phyloP scores from a whole-genome alignment of 1,140 invertebrate genomes.

The Chymomyza costata region DNA sequence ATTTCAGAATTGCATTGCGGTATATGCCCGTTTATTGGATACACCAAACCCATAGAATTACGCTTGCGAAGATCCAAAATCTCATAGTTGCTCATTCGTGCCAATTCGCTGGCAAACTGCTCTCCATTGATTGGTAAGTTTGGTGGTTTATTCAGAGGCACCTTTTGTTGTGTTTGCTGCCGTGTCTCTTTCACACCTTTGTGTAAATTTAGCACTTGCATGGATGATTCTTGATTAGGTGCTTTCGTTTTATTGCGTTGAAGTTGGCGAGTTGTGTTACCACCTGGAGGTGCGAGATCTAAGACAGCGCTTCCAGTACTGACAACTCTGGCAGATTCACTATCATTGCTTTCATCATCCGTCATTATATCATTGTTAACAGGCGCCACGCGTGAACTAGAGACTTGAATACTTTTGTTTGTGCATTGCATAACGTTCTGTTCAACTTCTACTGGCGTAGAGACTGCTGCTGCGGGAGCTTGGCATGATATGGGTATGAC shows the following conservation, averaged over 20 bases:
- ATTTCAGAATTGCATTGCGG: too few relatives aligned
- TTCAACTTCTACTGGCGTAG: background rate
- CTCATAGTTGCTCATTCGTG: slow-evolving; percentile 52
- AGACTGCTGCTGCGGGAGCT: background rate
- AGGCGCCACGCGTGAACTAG: background rate
- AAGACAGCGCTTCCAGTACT: slow-evolving; percentile 13
- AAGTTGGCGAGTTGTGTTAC: slow-evolving; percentile 15
- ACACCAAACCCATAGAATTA: slow-evolving; percentile 37
- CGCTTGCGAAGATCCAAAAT: slow-evolving; percentile 65
- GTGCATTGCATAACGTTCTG: background rate
- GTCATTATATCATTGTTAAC: slow-evolving; percentile 39
- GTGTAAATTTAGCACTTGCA: slow-evolving; percentile 45
- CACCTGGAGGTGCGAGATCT: slow-evolving; percentile 37
- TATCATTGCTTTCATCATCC: slow-evolving; percentile 52
- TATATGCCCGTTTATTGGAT: slow-evolving; percentile 29
- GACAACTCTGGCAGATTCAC: background rate
- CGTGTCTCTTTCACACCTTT: slow-evolving; percentile 1
- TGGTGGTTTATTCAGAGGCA: slow-evolving; percentile 50
- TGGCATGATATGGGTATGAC: slow-evolving; percentile 13
- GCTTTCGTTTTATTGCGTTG: background rate
- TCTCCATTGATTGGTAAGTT: slow-evolving; percentile 58
- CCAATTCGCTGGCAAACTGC: slow-evolving; percentile 46
- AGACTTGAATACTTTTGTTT: slow-evolving; percentile 21
- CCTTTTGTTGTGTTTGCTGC: slow-evolving; percentile 3
- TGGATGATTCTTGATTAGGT: slow-evolving; percentile 13